Conservation (phyloP, 2,113 vertebrate genomes). For the Heliornis fulica region DNA sequence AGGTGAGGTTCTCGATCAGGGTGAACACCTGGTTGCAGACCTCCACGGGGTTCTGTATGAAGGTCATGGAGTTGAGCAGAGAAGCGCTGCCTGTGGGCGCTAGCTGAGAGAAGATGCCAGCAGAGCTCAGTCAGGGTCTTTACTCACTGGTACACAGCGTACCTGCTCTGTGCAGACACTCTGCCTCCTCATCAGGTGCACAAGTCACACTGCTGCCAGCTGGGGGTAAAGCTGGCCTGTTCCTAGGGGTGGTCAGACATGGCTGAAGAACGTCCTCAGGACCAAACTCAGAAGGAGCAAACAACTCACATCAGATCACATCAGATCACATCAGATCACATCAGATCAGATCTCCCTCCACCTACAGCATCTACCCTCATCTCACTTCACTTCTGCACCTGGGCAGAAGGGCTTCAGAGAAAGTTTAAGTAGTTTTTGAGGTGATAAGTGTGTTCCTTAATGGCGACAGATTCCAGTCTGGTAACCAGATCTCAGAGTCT, state of each 20-base stretch:
- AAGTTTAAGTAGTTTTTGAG: not conserved
- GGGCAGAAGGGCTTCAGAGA: not conserved
- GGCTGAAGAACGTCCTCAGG: not conserved
- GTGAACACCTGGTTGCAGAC: constrained; percentile 89
- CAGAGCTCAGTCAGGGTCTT: not conserved
- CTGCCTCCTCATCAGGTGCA: not conserved
- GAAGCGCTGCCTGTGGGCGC: constrained; percentile 88
- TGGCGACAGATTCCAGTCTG: not conserved
- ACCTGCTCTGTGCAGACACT: not conserved
- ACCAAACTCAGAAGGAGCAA: not conserved
- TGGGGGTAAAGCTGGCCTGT: not conserved
- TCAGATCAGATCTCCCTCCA: not conserved
- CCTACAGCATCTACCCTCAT: not conserved
- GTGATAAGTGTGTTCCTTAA: not conserved
- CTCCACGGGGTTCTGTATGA: constrained; percentile 90
- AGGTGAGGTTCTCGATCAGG: constrained; percentile 93
- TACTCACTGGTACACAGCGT: not conserved
- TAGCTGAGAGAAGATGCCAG: constrained; percentile 74
- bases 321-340: not conserved
- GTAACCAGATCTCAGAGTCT: not conserved
- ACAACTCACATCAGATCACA: too few species aligned
- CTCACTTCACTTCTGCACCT: not conserved
- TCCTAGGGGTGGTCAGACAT: not conserved
- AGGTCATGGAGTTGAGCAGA: constrained; percentile 89
- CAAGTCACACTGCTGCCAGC: not conserved